Evolutionary conservation across 1,140 invertebrate genomes (phyloP), one percentile per base, ranked within the genome.

Genomic region (Asobara japonica): DNA sequence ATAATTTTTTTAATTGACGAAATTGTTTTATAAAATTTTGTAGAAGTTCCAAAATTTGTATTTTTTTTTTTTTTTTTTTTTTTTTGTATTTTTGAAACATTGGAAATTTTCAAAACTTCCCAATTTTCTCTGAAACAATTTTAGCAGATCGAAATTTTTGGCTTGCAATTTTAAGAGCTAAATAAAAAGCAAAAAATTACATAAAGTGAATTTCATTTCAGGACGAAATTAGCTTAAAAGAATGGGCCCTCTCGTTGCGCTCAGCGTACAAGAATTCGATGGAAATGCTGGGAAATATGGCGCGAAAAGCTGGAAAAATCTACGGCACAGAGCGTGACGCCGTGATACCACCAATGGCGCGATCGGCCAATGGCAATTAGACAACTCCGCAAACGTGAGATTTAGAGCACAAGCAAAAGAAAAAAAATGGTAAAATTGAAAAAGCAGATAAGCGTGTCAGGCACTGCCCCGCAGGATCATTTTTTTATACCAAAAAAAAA

Each of bases 221-320:
- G 95, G 96, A 97, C 85, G 96, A 97, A 89, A 97, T 97, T 80
- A 96, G 95, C 61, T 89, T 98, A 73, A 97, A 97, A 81, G 97
- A 98, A 87, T 98, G 97, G 97, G 92, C 96, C 20, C 89, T 93
- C 31, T 97, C 96, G 6, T 86, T 98, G 60, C 92, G 95, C 74
- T 94, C 94, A 3, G 95, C 97, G 18, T 96, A 98, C 89, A 97
- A 97, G 87, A 92, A 93, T 80, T 97, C 96, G 0, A 92, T 95
- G 84, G 97, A 98, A 83, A 90, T 98, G 73, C 89, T 98, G 2
- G 94, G 94, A 16, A 96, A 93, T 31, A 98, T 98, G 95, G 96
- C 96, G n/a, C 93, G 93, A 80, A 98, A 98, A 87, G 97, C 96
- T 38, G 96, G 95, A 56, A 97, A 97, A 89, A 98, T 98, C 75